These are phyloP conservation scores for Palythoa grandis DNA, from an alignment of 92 coral and sea anemone species.

Conservation along the genomic window DNA sequence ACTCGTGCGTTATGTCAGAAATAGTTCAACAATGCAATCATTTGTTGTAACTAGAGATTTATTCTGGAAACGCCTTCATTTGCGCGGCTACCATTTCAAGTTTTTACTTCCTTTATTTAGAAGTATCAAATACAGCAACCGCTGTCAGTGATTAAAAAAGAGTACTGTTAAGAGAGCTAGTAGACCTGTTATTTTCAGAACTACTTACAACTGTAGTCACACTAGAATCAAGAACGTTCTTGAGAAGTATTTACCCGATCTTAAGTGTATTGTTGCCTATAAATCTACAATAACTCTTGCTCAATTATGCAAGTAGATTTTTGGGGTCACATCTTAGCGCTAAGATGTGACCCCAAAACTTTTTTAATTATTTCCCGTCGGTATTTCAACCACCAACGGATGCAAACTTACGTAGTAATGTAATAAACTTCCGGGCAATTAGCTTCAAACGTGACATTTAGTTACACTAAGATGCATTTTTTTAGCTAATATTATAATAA, in stretches of 20 bases:
- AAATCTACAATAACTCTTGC: constrained; percentile 28
- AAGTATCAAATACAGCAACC: constrained; percentile 5
- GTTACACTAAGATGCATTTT: no score
- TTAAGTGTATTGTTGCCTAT: no score
- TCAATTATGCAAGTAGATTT: constrained; percentile 5
- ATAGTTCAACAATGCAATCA: constrained; percentile 1
- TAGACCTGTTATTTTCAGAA: not conserved
- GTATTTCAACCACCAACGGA: no score
- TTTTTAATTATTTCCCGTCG: no score
- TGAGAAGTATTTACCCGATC: not conserved
- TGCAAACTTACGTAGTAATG: no score
- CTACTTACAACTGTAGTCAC: constrained; percentile 19
- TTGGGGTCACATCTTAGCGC: no score
- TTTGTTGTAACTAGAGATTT: constrained; percentile 5
- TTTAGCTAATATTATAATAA: no score
- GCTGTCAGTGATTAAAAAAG: not conserved
- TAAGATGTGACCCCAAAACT: no score
- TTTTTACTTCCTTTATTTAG: constrained; percentile 2
- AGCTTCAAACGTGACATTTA: no score
- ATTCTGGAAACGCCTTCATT: constrained; percentile 22
- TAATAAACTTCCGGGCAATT: no score
- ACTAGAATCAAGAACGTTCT: constrained; percentile 2
- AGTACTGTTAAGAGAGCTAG: not conserved
- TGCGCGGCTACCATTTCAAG: constrained; percentile 9
- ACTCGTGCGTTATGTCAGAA: constrained; percentile 22